phyloP scores from a whole-genome alignment of 2,797 vertebrate species.

The Hemitrygon akajei region DNA sequence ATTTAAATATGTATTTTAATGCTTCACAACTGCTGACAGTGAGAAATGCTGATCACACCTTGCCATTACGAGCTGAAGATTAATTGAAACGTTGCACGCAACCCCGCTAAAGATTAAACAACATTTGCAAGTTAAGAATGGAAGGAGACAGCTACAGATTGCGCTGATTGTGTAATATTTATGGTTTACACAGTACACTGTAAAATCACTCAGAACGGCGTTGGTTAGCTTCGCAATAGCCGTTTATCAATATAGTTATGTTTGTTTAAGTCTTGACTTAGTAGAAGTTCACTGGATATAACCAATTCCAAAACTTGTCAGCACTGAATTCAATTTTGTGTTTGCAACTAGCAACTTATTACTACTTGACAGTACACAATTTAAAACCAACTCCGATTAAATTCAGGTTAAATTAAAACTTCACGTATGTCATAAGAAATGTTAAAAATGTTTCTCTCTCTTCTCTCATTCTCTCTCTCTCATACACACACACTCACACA shows the following conservation, averaged over 20 bases:
- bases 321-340: not conserved
- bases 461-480: too few species aligned
- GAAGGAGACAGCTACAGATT: not conserved
- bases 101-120: not conserved
- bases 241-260: not conserved
- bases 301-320: not conserved
- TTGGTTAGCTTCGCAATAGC: not conserved
- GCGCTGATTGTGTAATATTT: not conserved
- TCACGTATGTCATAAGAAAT: not conserved
- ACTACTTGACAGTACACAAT: not conserved
- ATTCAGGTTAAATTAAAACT: not conserved
- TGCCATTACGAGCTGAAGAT: not conserved
- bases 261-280: not conserved
- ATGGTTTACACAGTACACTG: too few species aligned
- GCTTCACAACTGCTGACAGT: conserved; percentile 7
- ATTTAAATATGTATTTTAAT: conserved; percentile 2
- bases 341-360: not conserved
- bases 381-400: not conserved
- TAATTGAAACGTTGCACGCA: not conserved
- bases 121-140: not conserved
- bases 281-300: not conserved
- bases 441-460: not conserved
- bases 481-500: not conserved
- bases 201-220: not conserved
- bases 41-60: not conserved